These are phyloP conservation scores for Notodonta dromedarius DNA, from an alignment of 2,888 invertebrate genomes.

Conservation along the genomic window DNA sequence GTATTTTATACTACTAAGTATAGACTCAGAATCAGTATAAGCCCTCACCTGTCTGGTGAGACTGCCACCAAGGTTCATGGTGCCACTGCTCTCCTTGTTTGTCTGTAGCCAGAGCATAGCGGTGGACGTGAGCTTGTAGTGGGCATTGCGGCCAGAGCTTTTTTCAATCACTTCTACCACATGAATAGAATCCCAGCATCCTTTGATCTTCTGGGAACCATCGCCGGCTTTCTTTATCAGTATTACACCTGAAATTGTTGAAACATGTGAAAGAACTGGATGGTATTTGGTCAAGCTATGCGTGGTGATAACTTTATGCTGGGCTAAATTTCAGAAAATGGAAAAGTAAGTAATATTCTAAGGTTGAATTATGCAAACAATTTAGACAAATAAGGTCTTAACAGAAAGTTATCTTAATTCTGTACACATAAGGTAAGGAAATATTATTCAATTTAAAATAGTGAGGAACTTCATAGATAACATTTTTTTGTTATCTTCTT, in stretches of 20 bases:
- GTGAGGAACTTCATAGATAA: too few species aligned
- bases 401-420: too few species aligned
- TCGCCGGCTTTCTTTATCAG: slow-evolving; percentile 99
- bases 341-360: too few species aligned
- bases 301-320: too few species aligned
- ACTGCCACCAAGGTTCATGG: slow-evolving; percentile 99
- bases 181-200: slow-evolving; percentile 99
- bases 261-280: background rate
- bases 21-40: background rate
- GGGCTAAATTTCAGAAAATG: too few species aligned
- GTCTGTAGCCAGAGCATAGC: slow-evolving; percentile 99
- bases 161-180: slow-evolving; percentile 99
- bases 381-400: too few species aligned
- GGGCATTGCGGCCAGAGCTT: slow-evolving; percentile 95
- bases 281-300: too few species aligned
- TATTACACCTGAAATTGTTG: slow-evolving; percentile 91
- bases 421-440: too few species aligned
- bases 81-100: slow-evolving; percentile 97
- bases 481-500: too few species aligned
- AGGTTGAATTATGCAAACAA: too few species aligned
- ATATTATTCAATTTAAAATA: too few species aligned
- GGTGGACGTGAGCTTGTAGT: slow-evolving; percentile 99
- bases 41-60: slow-evolving; percentile 95
- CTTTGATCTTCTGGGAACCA: slow-evolving; percentile 99
- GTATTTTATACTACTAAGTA: too few species aligned